These are phyloP conservation scores for Vanessa cardui DNA, from an alignment of 2,888 invertebrate genomes.

Conservation along the genomic window DNA sequence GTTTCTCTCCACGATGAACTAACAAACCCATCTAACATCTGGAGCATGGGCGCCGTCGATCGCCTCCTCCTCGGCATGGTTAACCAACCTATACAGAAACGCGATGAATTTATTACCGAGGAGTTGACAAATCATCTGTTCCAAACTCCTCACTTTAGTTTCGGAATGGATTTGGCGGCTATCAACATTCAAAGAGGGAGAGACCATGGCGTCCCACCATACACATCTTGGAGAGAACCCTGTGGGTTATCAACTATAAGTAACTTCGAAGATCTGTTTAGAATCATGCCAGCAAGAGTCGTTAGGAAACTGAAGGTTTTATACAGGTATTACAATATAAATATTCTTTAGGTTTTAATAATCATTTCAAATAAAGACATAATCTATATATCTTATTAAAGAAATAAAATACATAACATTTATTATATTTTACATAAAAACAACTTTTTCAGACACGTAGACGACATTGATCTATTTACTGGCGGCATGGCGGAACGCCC, in stretches of 20 bases:
- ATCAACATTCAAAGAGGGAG: conserved; percentile 93
- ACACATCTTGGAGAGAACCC: conserved; percentile 90
- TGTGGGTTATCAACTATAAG: conserved; percentile 87
- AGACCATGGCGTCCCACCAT: conserved; percentile 93
- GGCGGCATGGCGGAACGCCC: conserved; percentile 92
- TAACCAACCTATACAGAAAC: conserved; percentile 88
- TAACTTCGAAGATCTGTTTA: conserved; percentile 87
- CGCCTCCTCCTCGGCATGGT: conserved; percentile 89
- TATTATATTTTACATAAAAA: too few species aligned
- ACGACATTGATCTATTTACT: conserved; percentile 93
- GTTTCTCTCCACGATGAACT: conserved; percentile 91
- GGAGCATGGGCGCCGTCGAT: conserved; percentile 91
- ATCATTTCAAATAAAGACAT: too few species aligned
- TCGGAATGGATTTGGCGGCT: conserved; percentile 93
- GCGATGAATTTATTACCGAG: conserved; percentile 91
- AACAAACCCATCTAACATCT: conserved; percentile 86
- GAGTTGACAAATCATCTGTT: conserved; percentile 93
- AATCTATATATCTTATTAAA: too few species aligned
- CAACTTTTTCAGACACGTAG: conserved; percentile 80
- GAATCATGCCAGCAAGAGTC: conserved; percentile 85
- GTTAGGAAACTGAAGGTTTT: conserved; percentile 84
- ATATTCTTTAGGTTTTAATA: too few species aligned
- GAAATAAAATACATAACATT: too few species aligned
- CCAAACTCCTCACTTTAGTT: conserved; percentile 86
- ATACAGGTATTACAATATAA: conserved; percentile 67